These are phyloP conservation scores for Drosophila paulistorum DNA, from an alignment of 1,140 invertebrate genomes.

Conservation along the genomic window DNA sequence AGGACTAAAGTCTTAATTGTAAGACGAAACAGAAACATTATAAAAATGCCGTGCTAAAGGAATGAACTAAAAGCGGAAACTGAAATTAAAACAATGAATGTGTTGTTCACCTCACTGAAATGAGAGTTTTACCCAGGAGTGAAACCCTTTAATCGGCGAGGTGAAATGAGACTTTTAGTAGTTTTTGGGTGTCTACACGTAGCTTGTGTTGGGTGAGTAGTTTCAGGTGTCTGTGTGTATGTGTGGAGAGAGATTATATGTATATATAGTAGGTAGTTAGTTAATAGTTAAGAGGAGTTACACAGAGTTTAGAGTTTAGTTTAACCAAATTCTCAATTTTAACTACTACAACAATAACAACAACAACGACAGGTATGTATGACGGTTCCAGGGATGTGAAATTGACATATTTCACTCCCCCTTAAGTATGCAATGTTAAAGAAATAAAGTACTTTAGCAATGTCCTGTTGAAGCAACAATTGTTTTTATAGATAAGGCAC, in stretches of 20 bases:
- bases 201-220: constrained; percentile 14
- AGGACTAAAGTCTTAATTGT: background rate
- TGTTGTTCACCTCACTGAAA: constrained; percentile 28
- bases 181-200: constrained; percentile 34
- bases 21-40: background rate
- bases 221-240: constrained; percentile 32
- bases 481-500: too few relatives aligned
- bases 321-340: constrained; percentile 27
- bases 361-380: constrained; percentile 45
- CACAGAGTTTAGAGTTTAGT: constrained; percentile 30
- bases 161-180: constrained; percentile 5
- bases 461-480: too few relatives aligned
- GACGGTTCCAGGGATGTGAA: too few relatives aligned
- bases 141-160: constrained; percentile 9
- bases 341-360: constrained; percentile 62
- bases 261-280: constrained; percentile 40
- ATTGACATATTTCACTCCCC: too few relatives aligned
- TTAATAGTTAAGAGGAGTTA: constrained; percentile 21
- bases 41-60: constrained; percentile 41
- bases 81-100: constrained; percentile 40
- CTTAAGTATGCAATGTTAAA: too few relatives aligned
- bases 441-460: too few relatives aligned
- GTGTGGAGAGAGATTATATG: constrained; percentile 34
- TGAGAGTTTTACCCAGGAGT: constrained; percentile 19
- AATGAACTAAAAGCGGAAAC: constrained; percentile 48